These are phyloP conservation scores for Leptoteleia sp. DNA, from an alignment of 1,140 invertebrate genomes.

Conservation along the genomic window DNA sequence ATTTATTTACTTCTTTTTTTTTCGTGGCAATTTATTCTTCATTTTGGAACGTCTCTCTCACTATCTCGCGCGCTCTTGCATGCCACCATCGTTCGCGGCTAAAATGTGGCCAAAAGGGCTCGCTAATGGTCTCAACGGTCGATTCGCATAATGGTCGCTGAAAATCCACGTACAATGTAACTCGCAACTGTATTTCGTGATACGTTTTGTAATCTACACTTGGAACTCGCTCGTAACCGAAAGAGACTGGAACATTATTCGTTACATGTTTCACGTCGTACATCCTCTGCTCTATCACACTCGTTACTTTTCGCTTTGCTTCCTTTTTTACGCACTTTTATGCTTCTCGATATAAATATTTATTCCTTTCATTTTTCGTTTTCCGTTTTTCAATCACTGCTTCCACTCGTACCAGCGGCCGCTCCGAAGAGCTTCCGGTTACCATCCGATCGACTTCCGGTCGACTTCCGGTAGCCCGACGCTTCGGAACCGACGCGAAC, in stretches of 20 bases:
- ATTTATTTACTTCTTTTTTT: neutral
- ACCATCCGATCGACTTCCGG: too few species aligned
- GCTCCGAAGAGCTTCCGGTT: too few species aligned
- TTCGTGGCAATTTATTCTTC: conserved; percentile 16
- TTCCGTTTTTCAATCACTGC: conserved; percentile 27
- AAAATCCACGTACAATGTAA: conserved; percentile 61
- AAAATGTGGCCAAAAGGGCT: conserved; percentile 61
- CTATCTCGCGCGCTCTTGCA: conserved; percentile 52
- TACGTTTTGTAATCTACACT: conserved; percentile 73
- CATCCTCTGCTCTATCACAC: conserved; percentile 60
- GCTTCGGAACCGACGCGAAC: too few species aligned
- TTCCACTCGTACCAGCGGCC: too few species aligned
- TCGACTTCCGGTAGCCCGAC: too few species aligned
- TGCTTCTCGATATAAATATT: conserved; percentile 15
- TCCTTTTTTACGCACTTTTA: too few species aligned
- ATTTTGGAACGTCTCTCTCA: conserved; percentile 49
- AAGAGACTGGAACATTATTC: conserved; percentile 76
- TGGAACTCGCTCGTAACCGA: conserved; percentile 80
- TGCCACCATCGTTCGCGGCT: conserved; percentile 50
- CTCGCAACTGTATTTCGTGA: conserved; percentile 57
- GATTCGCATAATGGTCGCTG: conserved; percentile 57
- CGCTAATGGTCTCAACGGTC: conserved; percentile 62
- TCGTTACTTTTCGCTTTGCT: conserved; percentile 46
- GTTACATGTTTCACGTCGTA: conserved; percentile 68
- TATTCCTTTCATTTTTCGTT: conserved; percentile 36